Base-by-base conservation (phyloP, 2,113 vertebrate species). In the Candoia aspera region DNA sequence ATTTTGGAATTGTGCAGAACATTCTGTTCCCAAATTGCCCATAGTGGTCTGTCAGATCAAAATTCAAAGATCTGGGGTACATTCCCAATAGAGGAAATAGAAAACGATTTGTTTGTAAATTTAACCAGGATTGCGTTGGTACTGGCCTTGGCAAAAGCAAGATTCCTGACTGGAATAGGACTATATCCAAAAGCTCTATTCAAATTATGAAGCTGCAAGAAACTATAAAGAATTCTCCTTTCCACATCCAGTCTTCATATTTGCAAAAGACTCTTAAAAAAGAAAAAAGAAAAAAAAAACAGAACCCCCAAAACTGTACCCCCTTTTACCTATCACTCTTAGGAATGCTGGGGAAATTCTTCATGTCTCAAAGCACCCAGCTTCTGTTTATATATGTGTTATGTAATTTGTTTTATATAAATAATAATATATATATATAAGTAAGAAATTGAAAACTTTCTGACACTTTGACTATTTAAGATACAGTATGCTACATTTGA, bases 401-500 rank as follows among this genome's bases (percentile, higher is more conserved):
- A 19, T 79, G 33, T 42, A 79, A 42, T 21, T 79, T 9, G 73
- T 42, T 79, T 79, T 79, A 79, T 21, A 42, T 79, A 79, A 79
- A 79, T 2, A 49, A 49, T 49, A 68, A 49, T 3, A 68, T 53
- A 53, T 21, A 84, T 17, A 89, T 90, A 90, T 10, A 0, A 23
- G 62, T 60, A 8, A 42, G 53, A 91, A 91, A 93, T 89, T 58
- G 12, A 85, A 92, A 84, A 59, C 21, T 90, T 57, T 60, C 86
- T 26, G 49, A n/a, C 11, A 60, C 6, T 58, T n/a, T 86, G 86
- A 90, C 87, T 23, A 26, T 93, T 94, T 94, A 68, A 85, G 84
- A 85, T 79, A 79, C 33, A 79, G 73, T 79, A 79, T 91, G 15
- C 87, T 90, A 24, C 54, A 88, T 88, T 42, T 91, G 53, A 94